Percentiles rank a stretch among this genome's conserved stretches.
Evolutionary conservation across 1,140 invertebrate genomes (phyloP).

Genomic region (Sipha flava): DNA sequence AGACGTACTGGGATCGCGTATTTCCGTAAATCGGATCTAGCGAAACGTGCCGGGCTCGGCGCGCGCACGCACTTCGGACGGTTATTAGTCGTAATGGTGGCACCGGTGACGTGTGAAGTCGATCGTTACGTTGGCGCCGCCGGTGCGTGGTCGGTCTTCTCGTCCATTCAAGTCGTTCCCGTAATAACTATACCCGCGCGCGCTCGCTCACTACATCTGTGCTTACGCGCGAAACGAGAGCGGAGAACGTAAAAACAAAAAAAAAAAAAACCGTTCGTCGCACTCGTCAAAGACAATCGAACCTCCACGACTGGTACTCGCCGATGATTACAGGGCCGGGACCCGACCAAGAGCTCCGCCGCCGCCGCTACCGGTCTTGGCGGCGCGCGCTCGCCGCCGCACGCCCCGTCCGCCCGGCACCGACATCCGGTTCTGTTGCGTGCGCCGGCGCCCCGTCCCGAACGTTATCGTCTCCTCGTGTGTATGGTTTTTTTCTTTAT

Average conservation of each 20-base stretch:
- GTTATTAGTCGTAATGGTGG: conserved; percentile 25
- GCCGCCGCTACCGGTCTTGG: conserved; percentile 21
- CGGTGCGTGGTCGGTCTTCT: background rate
- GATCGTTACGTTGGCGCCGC: conserved; percentile 14
- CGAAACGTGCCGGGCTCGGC: background rate
- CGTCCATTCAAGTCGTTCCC: background rate
- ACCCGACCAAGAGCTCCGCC: background rate
- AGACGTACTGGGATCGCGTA: background rate
- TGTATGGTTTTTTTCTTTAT: background rate
- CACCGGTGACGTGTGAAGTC: conserved; percentile 26
- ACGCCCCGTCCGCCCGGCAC: background rate
- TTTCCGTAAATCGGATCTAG: too few species aligned
- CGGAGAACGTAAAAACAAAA: background rate
- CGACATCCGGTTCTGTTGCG: conserved; percentile 20
- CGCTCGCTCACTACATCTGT: background rate
- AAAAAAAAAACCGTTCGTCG: background rate
- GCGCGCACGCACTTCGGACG: background rate
- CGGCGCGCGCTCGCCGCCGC: background rate
- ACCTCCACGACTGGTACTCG: background rate
- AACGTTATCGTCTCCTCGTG: background rate
- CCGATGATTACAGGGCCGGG: conserved; percentile 16
- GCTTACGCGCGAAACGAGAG: background rate
- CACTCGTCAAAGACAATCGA: conserved; percentile 24
- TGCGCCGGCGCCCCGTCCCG: background rate
- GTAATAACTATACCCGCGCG: too few species aligned